Evolutionary conservation across 2,888 invertebrate genomes (phyloP), one percentile per base, ranked within the genome.

Genomic region (Xestia ashworthii): DNA sequence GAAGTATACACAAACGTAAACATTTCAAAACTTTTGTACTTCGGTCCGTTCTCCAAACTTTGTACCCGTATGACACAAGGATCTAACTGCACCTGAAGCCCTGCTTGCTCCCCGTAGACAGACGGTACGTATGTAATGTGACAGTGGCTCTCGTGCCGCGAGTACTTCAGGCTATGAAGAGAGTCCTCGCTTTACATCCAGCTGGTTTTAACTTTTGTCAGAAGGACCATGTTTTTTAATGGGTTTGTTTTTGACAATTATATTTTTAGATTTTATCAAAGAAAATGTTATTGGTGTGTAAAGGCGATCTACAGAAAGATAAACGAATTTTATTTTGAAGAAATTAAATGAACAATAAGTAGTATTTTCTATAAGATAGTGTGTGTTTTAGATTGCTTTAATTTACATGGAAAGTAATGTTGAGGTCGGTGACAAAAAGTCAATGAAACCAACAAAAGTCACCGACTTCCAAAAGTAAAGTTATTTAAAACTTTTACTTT

Each of bases 141-240:
- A 58, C 75, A 64, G 72, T 73, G 75, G 66, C 71, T 65, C 87
- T 87, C 67, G 53, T 71, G 48, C 38, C 19, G 64, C 66, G 64
- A 74, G 76, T 71, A 75, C 87, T 87, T 74, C 79, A 80, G 0
- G 8, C 38, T 48, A 68, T 64, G 72, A 66, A 62, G 85, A 60
- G 46, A 46, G 58, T 78, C 71, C 80, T 80, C 46, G 64, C 73
- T 73, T 82, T 70, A 46, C 32, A 46, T 68, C 11, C 76, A 71
- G 67, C 62, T 44, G 65, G 41, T 41, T 78, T 73, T 25, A 71
- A 62, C 25, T 25, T 71, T 25, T 48, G 46, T 58, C 46, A 22
- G 19, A 46, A 67, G 46, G 11, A 44, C 32, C 16, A 32, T 55
- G 60, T 65, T 41, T 48, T 81, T 32, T 75, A 44, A 48, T 62